Evolutionary conservation across 2,888 invertebrate genomes (phyloP).

Genomic region (Drosophila seclusa): DNA sequence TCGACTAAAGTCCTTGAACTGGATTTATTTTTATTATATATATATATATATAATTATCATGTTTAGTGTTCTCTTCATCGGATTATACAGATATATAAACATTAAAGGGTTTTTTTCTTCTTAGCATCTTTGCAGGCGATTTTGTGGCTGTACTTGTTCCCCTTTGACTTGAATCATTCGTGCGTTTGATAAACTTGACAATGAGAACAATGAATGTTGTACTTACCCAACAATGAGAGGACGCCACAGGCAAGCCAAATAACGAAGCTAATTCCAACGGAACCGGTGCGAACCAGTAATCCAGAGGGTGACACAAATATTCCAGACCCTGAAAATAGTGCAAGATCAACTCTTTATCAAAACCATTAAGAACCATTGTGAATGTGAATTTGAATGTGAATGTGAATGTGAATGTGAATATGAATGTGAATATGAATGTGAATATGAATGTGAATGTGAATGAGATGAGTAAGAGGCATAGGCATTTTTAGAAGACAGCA

Average conservation of each 20-base stretch:
- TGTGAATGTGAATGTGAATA: not conserved
- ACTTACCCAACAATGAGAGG: slow-evolving; percentile 94
- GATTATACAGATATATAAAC: not conserved
- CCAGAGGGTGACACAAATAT: slow-evolving; percentile 99
- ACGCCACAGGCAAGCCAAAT: slow-evolving; percentile 98
- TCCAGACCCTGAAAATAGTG: slow-evolving; percentile 91
- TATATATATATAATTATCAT: not conserved
- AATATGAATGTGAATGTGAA: not conserved
- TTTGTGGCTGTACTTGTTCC: not conserved
- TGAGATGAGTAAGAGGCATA: not conserved
- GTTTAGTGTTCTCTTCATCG: not conserved
- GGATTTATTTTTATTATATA: not conserved
- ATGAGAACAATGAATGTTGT: not conserved
- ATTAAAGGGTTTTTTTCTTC: too few relatives aligned
- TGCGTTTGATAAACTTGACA: not conserved
- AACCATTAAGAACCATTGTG: not conserved
- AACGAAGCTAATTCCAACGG: slow-evolving; percentile 97
- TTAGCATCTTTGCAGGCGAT: too few relatives aligned
- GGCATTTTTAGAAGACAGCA: not conserved
- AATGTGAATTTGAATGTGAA: not conserved
- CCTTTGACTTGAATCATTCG: not conserved
- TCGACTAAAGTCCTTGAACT: not conserved
- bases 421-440: not conserved
- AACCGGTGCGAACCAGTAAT: slow-evolving; percentile 95
- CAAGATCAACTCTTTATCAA: not conserved